Percentiles rank a stretch among this genome's conserved stretches.
Evolutionary conservation across 37 sponge, comb jelly and placozoan genomes (phyloP).

Genomic region (Halisarca cf. caerulea): DNA sequence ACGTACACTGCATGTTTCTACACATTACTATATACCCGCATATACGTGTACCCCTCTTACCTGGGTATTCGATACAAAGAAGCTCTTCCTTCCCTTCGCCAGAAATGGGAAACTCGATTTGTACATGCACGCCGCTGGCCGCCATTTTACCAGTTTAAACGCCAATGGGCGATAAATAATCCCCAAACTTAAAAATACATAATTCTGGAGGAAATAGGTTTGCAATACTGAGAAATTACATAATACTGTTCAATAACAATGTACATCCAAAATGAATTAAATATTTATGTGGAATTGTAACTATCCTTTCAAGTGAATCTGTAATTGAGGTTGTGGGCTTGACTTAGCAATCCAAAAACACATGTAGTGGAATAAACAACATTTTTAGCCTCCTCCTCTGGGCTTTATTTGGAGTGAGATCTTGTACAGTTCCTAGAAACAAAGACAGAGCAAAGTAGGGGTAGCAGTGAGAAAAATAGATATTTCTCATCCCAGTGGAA

Average conservation of each 20-base stretch:
- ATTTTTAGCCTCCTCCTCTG: background rate
- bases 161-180: too few relatives aligned
- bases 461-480: background rate
- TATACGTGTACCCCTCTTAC: constrained; percentile 16
- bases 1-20: too few relatives aligned
- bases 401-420: constrained; percentile 21
- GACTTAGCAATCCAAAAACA: background rate
- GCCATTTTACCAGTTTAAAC: background rate
- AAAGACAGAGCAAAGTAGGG: background rate
- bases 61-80: constrained; percentile 57
- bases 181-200: too few relatives aligned
- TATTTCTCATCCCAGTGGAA: too few relatives aligned
- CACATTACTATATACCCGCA: too few relatives aligned
- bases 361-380: background rate
- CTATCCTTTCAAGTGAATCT: too few relatives aligned
- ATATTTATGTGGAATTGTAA: too few relatives aligned
- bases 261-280: too few relatives aligned
- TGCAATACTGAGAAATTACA: too few relatives aligned
- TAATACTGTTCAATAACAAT: too few relatives aligned
- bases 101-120: background rate
- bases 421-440: constrained; percentile 8
- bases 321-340: too few relatives aligned
- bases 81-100: constrained; percentile 20
- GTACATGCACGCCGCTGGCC: background rate
- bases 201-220: too few relatives aligned